A percentile compares a stretch with the other conserved stretches of the same genome.
Evolutionary conservation across 2,113 vertebrate genomes (phyloP).

Genomic region (Apus apus): DNA sequence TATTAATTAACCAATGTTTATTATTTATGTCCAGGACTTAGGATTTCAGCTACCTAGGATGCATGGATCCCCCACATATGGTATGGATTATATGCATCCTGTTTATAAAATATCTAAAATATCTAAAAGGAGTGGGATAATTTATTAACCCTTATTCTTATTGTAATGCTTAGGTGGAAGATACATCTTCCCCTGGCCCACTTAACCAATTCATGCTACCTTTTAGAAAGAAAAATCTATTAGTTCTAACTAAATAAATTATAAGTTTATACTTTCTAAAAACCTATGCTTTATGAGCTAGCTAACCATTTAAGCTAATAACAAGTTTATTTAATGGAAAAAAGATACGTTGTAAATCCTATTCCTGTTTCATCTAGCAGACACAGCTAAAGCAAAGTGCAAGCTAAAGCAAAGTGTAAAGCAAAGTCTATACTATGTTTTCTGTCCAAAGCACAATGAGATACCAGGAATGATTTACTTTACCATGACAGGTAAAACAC

Average conservation of each 20-base stretch:
- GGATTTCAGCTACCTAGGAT: not conserved
- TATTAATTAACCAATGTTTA: not conserved
- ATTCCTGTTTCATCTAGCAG: not conserved
- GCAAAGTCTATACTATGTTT: not conserved
- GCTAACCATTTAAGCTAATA: not conserved
- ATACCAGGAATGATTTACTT: not conserved
- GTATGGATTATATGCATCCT: not conserved
- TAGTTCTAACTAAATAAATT: not conserved
- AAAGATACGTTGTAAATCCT: not conserved
- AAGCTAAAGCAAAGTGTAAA: not conserved
- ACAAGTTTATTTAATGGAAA: not conserved
- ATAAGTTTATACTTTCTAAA: not conserved
- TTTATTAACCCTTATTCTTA: not conserved
- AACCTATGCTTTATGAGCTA: not conserved
- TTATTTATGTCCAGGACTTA: not conserved
- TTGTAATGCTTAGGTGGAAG: not conserved
- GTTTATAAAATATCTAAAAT: not conserved
- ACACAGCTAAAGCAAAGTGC: not conserved
- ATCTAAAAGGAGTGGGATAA: not conserved
- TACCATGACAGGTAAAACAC: fast-evolving
- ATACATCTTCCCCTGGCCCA: not conserved
- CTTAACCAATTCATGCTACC: not conserved
- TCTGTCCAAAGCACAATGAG: not conserved
- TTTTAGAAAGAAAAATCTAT: not conserved
- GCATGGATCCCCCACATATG: not conserved